Base-by-base conservation (phyloP, 1,140 invertebrate genomes). In the Pectinophora gossypiella region DNA sequence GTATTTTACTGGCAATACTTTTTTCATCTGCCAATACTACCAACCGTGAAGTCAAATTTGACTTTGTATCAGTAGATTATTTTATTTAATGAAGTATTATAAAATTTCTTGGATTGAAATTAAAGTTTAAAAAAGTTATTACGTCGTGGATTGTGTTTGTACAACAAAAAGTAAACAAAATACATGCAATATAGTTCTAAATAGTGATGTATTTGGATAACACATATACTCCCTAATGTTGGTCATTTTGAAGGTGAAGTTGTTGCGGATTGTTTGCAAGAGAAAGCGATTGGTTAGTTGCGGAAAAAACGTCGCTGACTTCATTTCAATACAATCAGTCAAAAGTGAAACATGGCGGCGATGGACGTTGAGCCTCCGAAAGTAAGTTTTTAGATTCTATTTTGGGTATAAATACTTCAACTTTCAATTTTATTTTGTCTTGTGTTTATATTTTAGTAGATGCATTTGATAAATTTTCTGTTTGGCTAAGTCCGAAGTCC, bases 321-420 rank as follows among this genome's bases (percentile, higher is more conserved):
- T 44, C 42, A 44, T 1, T 44, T 21, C 19, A 2, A 15, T 72
- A 72, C 72, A 72, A 18, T 59, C 61, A 64, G 19, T 59, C 61
- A 64, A 68, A 55, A 47, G 54, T 45, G 68, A 78, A 84, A 80
- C 71, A 86, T 86, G 83, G 83, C 83, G 65, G 83, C 83, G 64
- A 85, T 86, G 54, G 81, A 86, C 54, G 74, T 76, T 61, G 77
- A 86, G 55, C 69, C 62, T 48, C 66, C 70, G 20, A 86, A 86
- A 76, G 83, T 86, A 67, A 80, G 75, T 76, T 54, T 48, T 56
- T n/a, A 51, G 43, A 47, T 35, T 13, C 48, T 7, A 20, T 13
- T 40, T 40, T 40, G 12, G 7, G 36, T 40, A 13, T 16, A 40
- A 13, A 13, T 40, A 40, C 13, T 40, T 16, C 2, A 16, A n/a